Evolutionary conservation across 2,113 vertebrate genomes (phyloP), one percentile per base, ranked within the genome.

Genomic region (Procavia capensis): DNA sequence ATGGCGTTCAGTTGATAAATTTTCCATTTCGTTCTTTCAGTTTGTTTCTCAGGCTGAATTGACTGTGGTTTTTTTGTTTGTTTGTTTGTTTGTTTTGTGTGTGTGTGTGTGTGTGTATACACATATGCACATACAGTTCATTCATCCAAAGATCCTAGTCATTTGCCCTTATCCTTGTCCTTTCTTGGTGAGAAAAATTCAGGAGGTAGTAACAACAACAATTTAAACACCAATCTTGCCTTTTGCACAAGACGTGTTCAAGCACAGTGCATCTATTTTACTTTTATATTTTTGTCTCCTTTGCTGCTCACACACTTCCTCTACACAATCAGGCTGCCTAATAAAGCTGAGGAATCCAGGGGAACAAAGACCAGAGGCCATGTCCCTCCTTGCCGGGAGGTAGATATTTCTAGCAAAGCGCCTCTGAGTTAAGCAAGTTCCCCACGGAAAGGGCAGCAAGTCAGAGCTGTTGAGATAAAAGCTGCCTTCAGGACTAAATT

Each of bases 401-500:
- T 9, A 88, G 84, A 36, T 29, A 9, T 36, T 31, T 8, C 43
- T 72, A 9, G 54, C 76, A 45, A 61, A 59, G 63, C 63, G 22
- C 39, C 80, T 75, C 9, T 1, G 6, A 45, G 81, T 0, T 0
- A 17, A 88, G 29, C 27, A 36, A 10, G 39, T 17, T n/a, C 83
- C 70, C 72, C 6, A 50, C 25, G 50, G 61, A 17, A 9, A 36
- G 74, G 87, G 91, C 41, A 41, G 72, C 64, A 19, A 74, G 90
- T 63, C 50, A 34, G 64, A 76, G 81, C 85, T 90, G 72, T 57
- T 39, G 88, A 95, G 92, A 96, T 92, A 96, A 93, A 97, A 95
- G 95, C 95, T 75, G 88, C 90, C 88, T 79, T 95, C 79, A 95
- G 88, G 88, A 87, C 78, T 39, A 81, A 93, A 92, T 96, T 95